Percentiles rank a stretch among this genome's conserved stretches.
These are phyloP conservation scores for Tetranychus cinnabarinus DNA, from an alignment of 1,140 invertebrate genomes.

Conservation along the genomic window DNA sequence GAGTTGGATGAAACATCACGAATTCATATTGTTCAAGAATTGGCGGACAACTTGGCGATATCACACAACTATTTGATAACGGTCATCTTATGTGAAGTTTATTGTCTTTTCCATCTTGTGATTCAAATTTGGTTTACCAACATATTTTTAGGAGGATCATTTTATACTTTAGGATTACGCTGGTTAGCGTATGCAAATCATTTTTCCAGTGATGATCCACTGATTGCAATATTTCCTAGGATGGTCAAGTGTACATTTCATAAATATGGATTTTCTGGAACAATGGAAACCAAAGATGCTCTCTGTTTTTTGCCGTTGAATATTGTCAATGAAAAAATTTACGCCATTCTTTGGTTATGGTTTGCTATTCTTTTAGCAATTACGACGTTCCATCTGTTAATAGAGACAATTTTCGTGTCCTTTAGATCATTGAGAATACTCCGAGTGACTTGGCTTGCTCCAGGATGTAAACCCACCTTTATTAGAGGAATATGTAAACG, in stretches of 20 bases:
- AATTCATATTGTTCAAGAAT: not conserved
- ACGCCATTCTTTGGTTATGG: conserved; percentile 87
- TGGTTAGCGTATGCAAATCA: not conserved
- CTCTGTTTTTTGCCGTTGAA: conserved; percentile 41
- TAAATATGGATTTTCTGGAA: not conserved
- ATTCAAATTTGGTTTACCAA: conserved; percentile 21
- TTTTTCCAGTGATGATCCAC: conserved; percentile 20
- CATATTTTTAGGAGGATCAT: conserved; percentile 14
- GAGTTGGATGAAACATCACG: not conserved
- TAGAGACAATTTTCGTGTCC: not conserved
- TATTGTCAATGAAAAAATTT: conserved; percentile 89
- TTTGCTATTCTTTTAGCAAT: conserved; percentile 16
- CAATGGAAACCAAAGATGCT: conserved; percentile 18
- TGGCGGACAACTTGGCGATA: not conserved
- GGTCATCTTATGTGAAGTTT: conserved; percentile 33
- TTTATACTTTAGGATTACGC: not conserved
- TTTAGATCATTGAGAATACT: not conserved
- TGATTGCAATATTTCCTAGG: conserved; percentile 48
- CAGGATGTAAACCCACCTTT: not conserved
- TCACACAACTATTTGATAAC: conserved; percentile 39
- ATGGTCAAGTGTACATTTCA: conserved; percentile 60
- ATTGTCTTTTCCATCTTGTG: conserved; percentile 16
- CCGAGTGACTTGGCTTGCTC: not conserved
- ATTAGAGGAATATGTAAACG: not conserved
- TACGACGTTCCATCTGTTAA: not conserved